phyloP scores from a whole-genome alignment of 1,140 invertebrate genomes.

The Dreissena rostriformis region DNA sequence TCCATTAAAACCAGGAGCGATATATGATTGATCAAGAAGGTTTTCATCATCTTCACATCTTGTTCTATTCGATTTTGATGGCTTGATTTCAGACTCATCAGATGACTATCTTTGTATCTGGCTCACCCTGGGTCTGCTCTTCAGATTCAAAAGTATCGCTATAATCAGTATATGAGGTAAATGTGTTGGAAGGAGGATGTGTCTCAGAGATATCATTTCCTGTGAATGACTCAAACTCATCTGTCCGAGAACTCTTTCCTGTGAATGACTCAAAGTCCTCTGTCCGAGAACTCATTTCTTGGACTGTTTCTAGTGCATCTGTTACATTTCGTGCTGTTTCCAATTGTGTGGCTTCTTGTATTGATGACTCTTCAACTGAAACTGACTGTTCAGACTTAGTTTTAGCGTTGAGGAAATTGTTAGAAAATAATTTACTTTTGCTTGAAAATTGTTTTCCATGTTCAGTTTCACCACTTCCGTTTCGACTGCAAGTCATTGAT shows the following conservation, averaged over 20 bases:
- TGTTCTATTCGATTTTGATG: slow-evolving; percentile 7
- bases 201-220: slow-evolving; percentile 10
- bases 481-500: not conserved
- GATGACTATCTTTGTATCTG: slow-evolving; percentile 23
- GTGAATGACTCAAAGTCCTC: too few species aligned
- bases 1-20: slow-evolving; percentile 48
- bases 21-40: slow-evolving; percentile 30
- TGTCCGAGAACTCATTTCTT: slow-evolving; percentile 9
- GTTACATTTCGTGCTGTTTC: slow-evolving; percentile 36
- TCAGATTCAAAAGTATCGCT: slow-evolving; percentile 51
- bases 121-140: slow-evolving; percentile 28
- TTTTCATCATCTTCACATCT: slow-evolving; percentile 10
- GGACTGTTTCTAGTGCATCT: slow-evolving; percentile 31
- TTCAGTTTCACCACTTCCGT: not conserved
- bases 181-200: not conserved
- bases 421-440: not conserved
- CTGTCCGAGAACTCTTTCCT: too few species aligned
- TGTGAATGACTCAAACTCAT: slow-evolving; percentile 1
- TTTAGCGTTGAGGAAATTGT: not conserved
- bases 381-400: not conserved
- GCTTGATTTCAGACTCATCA: not conserved
- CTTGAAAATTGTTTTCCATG: not conserved
- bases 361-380: slow-evolving; percentile 26
- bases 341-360: slow-evolving; percentile 21
- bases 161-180: too few species aligned